phyloP scores from a whole-genome alignment of 2,113 vertebrate species.

The Callipepla californica region DNA sequence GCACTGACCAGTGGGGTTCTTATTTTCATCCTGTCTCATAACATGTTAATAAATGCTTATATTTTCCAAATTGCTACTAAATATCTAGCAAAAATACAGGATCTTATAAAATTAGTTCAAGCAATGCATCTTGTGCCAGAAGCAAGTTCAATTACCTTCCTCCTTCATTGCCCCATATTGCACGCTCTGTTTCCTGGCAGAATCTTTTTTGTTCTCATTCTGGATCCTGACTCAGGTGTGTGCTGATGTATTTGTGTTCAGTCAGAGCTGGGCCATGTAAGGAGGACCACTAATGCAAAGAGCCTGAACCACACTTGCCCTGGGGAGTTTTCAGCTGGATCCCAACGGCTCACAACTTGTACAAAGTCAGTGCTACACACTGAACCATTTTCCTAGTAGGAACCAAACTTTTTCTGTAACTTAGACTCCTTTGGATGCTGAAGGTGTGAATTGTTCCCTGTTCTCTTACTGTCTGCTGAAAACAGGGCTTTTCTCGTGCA shows the following conservation, averaged over 20 bases:
- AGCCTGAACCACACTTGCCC: fast-evolving
- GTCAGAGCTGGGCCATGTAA: fast-evolving
- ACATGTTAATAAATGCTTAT: neutral
- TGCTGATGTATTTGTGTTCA: neutral
- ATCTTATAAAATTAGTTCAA: neutral
- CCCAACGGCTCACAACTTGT: neutral
- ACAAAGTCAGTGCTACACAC: fast-evolving
- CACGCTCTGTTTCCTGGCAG: neutral
- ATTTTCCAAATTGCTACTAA: neutral
- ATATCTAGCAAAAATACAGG: neutral
- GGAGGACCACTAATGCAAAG: neutral
- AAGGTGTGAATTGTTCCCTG: neutral
- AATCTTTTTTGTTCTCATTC: neutral
- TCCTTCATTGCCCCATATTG: neutral
- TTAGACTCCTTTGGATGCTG: neutral
- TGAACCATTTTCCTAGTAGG: neutral
- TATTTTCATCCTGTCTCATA: neutral
- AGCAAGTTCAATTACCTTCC: neutral
- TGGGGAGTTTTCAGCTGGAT: neutral
- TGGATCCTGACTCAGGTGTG: fast-evolving
- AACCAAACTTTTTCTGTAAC: neutral
- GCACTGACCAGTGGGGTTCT: neutral
- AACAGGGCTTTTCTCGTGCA: neutral
- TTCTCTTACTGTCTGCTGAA: neutral
- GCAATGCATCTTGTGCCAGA: neutral